Evolutionary conservation across 1,140 invertebrate genomes (phyloP).

Genomic region (Trichonephila clavipes): DNA sequence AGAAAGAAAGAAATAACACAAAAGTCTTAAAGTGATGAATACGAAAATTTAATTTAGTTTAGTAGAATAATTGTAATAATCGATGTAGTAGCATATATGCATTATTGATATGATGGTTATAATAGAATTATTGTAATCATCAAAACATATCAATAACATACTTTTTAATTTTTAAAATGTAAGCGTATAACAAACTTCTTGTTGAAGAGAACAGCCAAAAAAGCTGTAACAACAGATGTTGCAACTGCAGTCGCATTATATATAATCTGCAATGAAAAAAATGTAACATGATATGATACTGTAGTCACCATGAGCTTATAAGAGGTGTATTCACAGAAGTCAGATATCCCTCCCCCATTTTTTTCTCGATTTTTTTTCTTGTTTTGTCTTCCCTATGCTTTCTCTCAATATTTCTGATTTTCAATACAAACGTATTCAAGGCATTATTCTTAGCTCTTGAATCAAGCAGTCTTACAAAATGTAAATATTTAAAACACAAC

Average conservation of each 20-base stretch:
- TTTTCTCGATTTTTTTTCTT: background rate
- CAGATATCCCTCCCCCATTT: slow-evolving; percentile 15
- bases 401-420: slow-evolving; percentile 52
- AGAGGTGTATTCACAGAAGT: slow-evolving; percentile 39
- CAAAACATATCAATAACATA: slow-evolving; percentile 75
- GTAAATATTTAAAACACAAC: slow-evolving; percentile 76
- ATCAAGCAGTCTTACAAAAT: slow-evolving; percentile 75
- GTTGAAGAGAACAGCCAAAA: slow-evolving; percentile 76
- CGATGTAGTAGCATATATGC: slow-evolving; percentile 73
- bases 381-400: slow-evolving; percentile 60
- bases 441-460: slow-evolving; percentile 69
- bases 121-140: slow-evolving; percentile 71
- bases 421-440: slow-evolving; percentile 70
- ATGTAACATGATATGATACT: slow-evolving; percentile 75
- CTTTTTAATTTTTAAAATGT: slow-evolving; percentile 76
- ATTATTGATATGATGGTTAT: slow-evolving; percentile 76
- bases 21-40: slow-evolving; percentile 73
- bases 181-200: slow-evolving; percentile 76
- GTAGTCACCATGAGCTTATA: slow-evolving; percentile 71
- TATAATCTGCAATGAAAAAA: slow-evolving; percentile 76
- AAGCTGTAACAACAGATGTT: slow-evolving; percentile 69
- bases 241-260: slow-evolving; percentile 65
- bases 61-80: slow-evolving; percentile 75
- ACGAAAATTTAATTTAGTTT: slow-evolving; percentile 75
- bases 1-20: slow-evolving; percentile 27